phyloP scores from a whole-genome alignment of 2,113 vertebrate species.

The Eolophus roseicapilla region DNA sequence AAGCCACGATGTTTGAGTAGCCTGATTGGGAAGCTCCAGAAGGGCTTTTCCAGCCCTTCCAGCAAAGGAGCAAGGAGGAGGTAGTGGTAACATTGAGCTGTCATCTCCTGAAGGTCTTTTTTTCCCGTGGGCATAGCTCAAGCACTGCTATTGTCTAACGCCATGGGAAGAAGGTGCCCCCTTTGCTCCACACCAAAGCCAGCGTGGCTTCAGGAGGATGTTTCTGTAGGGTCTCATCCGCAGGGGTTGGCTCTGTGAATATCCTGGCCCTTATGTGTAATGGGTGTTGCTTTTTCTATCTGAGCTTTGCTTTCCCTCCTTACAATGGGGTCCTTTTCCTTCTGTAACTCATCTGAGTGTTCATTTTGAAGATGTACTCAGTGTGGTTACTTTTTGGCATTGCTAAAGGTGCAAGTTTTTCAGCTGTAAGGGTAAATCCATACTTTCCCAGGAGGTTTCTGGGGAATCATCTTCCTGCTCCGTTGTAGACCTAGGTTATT shows the following conservation, averaged over 20 bases:
- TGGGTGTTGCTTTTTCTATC: background rate
- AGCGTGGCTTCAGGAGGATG: accelerated
- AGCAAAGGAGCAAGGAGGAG: background rate
- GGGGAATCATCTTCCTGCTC: background rate
- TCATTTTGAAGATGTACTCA: background rate
- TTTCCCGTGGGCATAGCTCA: background rate
- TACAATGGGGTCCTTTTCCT: no score
- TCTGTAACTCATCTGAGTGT: no score
- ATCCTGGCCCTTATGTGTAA: background rate
- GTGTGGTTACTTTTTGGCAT: background rate
- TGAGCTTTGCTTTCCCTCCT: background rate
- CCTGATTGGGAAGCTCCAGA: background rate
- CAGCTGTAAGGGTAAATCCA: background rate
- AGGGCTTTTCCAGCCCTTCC: background rate
- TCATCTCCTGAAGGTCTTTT: background rate
- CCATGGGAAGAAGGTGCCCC: background rate
- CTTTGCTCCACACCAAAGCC: background rate
- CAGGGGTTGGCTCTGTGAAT: background rate
- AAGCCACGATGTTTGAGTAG: background rate
- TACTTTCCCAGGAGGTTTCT: background rate
- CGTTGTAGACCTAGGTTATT: background rate
- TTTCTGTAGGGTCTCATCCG: background rate
- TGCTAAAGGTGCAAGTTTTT: background rate
- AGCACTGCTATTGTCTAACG: background rate
- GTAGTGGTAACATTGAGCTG: background rate